Conservation (phyloP, 1,140 invertebrate genomes). For the Trichogramma pretiosum region DNA sequence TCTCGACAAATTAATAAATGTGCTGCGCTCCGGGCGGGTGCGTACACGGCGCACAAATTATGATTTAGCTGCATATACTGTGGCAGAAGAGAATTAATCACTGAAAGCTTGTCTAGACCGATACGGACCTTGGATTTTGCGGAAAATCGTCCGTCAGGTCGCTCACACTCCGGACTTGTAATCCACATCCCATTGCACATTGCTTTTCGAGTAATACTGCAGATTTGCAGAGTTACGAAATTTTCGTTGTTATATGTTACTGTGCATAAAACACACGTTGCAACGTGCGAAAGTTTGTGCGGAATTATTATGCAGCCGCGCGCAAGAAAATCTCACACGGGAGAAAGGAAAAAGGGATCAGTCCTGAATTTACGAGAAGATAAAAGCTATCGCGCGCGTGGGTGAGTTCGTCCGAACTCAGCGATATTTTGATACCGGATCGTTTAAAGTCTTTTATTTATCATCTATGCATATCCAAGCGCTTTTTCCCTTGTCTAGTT, state of each 20-base stretch:
- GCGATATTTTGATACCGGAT: conserved; percentile 24
- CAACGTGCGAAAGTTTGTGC: no score
- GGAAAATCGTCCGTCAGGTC: neutral
- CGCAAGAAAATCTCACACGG: neutral
- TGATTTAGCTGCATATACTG: neutral
- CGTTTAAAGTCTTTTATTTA: conserved; percentile 30
- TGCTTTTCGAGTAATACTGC: no score
- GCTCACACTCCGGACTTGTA: no score
- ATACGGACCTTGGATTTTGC: conserved; percentile 1
- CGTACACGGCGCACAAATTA: no score
- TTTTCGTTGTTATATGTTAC: no score
- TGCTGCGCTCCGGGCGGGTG: no score
- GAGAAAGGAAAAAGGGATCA: neutral
- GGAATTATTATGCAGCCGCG: no score
- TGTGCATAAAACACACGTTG: no score
- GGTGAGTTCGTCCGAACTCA: no score
- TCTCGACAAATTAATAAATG: conserved; percentile 2
- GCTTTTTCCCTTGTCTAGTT: neutral
- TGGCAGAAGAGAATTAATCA: conserved; percentile 1
- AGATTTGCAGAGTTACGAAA: no score
- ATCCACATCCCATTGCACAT: no score
- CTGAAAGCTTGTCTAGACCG: neutral
- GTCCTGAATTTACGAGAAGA: conserved; percentile 22
- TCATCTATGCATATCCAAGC: conserved; percentile 21
- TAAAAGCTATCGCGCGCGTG: conserved; percentile 18